phyloP scores from a whole-genome alignment of 2,888 invertebrate species.

The Merodon equestris region DNA sequence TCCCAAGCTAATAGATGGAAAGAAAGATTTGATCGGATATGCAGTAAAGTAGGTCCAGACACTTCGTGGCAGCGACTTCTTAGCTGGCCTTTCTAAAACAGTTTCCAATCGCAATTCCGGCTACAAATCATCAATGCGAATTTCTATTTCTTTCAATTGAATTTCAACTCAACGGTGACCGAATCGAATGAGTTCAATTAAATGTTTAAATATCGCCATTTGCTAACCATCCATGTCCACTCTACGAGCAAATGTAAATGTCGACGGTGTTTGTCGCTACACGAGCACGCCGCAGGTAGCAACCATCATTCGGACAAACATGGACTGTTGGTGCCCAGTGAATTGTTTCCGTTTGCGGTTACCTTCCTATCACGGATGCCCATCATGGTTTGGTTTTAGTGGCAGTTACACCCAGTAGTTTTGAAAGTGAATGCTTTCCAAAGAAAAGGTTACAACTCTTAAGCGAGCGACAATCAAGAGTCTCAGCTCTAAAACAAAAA shows the following conservation, averaged over 20 bases:
- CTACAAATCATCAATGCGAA: no score
- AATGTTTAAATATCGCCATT: neutral
- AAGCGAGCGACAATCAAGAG: constrained; percentile 20
- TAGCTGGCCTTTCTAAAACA: no score
- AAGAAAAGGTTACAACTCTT: constrained; percentile 19
- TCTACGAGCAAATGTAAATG: neutral
- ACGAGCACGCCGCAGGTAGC: no score
- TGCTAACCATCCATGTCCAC: neutral
- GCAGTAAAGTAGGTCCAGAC: no score
- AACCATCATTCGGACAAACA: neutral
- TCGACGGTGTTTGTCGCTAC: no score
- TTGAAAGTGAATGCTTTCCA: constrained; percentile 57
- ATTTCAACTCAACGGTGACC: neutral
- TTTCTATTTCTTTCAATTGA: no score
- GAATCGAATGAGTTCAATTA: no score
- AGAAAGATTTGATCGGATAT: no score
- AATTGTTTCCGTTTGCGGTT: constrained; percentile 28
- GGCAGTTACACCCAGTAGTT: constrained; percentile 38
- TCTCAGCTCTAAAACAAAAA: constrained; percentile 12
- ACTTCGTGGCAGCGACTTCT: no score
- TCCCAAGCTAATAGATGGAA: no score
- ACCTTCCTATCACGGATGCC: constrained; percentile 11
- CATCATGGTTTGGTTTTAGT: neutral
- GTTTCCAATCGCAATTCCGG: no score
- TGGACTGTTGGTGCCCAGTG: neutral